Percentiles rank a stretch among this genome's conserved stretches.
Evolutionary conservation across 2,797 vertebrate species (phyloP).

Genomic region (Rhodeus uyekii): DNA sequence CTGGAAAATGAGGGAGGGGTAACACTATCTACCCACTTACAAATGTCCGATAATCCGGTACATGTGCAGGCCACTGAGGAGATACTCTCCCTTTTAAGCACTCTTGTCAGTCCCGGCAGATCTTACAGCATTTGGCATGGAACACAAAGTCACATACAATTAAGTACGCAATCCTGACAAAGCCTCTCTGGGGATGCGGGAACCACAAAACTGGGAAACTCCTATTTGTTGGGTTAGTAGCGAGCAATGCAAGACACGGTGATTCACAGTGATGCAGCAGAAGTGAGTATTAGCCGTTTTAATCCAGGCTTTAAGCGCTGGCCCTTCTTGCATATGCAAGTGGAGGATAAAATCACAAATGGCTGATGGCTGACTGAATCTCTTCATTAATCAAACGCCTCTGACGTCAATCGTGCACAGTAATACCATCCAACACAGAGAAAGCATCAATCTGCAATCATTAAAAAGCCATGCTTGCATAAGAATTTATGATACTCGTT

Average conservation of each 20-base stretch:
- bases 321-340: constrained; percentile 39
- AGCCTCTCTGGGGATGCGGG: constrained; percentile 55
- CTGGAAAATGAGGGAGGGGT: constrained; percentile 64
- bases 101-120: constrained; percentile 45
- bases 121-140: constrained; percentile 19
- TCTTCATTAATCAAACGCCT: constrained; percentile 44
- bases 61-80: constrained; percentile 59
- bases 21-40: constrained; percentile 61
- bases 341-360: constrained; percentile 32
- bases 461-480: constrained; percentile 32
- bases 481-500: constrained; percentile 15
- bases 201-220: constrained; percentile 48
- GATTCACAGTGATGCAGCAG: constrained; percentile 59
- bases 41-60: constrained; percentile 63
- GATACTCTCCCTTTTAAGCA: constrained; percentile 49
- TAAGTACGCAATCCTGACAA: constrained; percentile 35
- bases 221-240: constrained; percentile 27
- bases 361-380: constrained; percentile 33
- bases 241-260: constrained; percentile 48
- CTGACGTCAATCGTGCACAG: constrained; percentile 29
- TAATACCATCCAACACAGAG: constrained; percentile 26
- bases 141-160: constrained; percentile 49
- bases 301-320: constrained; percentile 59
- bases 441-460: constrained; percentile 22
- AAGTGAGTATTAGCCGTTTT: constrained; percentile 65